A percentile compares a stretch with the other conserved stretches of the same genome.
These are phyloP conservation scores for Drosophila acutilabella DNA, from an alignment of 2,888 invertebrate species.

Conservation along the genomic window DNA sequence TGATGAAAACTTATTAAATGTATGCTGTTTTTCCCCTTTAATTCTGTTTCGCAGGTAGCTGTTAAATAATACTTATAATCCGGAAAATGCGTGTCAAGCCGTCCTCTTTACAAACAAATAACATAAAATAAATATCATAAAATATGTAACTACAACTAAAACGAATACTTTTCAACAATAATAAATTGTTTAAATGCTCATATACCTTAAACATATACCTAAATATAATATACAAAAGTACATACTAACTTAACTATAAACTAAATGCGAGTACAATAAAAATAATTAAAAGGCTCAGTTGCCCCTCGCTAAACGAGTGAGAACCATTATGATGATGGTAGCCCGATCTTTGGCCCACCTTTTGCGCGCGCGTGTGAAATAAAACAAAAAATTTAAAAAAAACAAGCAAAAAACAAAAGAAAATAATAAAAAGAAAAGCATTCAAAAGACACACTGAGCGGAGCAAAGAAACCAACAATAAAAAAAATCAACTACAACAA, in stretches of 20 bases:
- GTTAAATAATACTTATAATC: constrained; percentile 49
- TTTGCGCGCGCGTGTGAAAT: constrained; percentile 71
- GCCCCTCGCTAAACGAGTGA: constrained; percentile 47
- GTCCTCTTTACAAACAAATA: constrained; percentile 76
- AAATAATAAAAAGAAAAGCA: constrained; percentile 14
- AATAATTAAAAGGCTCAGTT: constrained; percentile 45
- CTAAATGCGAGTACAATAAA: constrained; percentile 48
- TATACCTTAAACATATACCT: constrained; percentile 27
- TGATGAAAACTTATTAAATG: too few species aligned
- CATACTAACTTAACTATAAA: not conserved
- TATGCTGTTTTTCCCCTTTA: too few species aligned
- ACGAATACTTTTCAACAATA: constrained; percentile 37
- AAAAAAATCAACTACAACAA: constrained; percentile 12
- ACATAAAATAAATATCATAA: constrained; percentile 34
- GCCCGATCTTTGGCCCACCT: constrained; percentile 66
- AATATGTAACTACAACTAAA: constrained; percentile 41
- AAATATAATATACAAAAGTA: constrained; percentile 16
- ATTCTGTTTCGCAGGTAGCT: constrained; percentile 37
- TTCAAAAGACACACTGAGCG: constrained; percentile 18
- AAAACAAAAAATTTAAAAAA: constrained; percentile 38
- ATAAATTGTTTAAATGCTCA: constrained; percentile 27
- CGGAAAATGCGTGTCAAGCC: constrained; percentile 71
- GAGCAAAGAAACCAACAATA: constrained; percentile 13
- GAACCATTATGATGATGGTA: constrained; percentile 48
- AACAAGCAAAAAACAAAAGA: constrained; percentile 5